phyloP scores from a whole-genome alignment of 2,797 vertebrate species.

The Bovichtus variegatus region DNA sequence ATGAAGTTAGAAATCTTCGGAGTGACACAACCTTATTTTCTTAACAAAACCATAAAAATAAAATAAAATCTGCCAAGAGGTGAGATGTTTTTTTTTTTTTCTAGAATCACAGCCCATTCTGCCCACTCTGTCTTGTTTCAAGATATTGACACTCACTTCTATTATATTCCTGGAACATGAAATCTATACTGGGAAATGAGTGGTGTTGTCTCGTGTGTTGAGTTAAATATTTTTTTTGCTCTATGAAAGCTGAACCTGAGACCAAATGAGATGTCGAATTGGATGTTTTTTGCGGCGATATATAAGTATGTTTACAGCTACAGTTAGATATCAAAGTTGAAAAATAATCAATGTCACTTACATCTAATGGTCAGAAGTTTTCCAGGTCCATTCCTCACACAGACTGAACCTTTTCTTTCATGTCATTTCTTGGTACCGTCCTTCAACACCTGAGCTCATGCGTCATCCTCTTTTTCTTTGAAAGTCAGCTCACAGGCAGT shows the following conservation, averaged over 20 bases:
- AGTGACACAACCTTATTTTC: not conserved
- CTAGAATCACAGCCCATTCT: not conserved
- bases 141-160: conserved; percentile 10
- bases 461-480: conserved; percentile 72
- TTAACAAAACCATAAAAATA: not conserved
- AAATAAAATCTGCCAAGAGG: not conserved
- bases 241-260: not conserved
- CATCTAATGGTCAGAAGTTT: conserved; percentile 44
- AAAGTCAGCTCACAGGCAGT: conserved; percentile 63
- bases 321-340: conserved; percentile 19
- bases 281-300: not conserved
- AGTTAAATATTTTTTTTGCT: not conserved
- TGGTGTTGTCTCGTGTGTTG: not conserved
- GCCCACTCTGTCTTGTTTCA: not conserved
- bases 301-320: not conserved
- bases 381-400: conserved; percentile 27
- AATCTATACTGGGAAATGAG: conserved; percentile 10
- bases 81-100: conserved; percentile 24
- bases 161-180: conserved; percentile 21
- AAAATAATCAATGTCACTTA: conserved; percentile 29
- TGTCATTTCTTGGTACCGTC: conserved; percentile 63
- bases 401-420: conserved; percentile 55
- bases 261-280: not conserved
- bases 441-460: conserved; percentile 67
- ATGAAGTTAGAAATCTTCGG: not conserved